A percentile compares a stretch with the other conserved stretches of the same genome.
Evolutionary conservation across 2,888 invertebrate species (phyloP).

Genomic region (Xanthostigma xanthostigma): DNA sequence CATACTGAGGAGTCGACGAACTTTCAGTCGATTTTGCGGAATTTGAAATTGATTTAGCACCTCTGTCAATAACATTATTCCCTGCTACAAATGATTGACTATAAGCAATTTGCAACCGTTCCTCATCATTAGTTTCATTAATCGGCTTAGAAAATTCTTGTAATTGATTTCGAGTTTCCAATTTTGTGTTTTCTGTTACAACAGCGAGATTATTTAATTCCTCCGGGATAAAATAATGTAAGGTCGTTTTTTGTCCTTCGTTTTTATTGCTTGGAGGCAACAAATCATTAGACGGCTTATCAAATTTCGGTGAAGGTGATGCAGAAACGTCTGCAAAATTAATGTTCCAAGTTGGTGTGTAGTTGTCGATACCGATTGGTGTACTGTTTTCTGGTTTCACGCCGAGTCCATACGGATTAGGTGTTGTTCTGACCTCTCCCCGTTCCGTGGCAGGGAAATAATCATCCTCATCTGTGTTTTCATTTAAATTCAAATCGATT

Average conservation of each 20-base stretch:
- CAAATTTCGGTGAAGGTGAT: conserved; percentile 2
- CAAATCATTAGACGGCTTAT: background rate
- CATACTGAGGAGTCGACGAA: conserved; percentile 14
- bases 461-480: conserved; percentile 22
- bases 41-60: conserved; percentile 22
- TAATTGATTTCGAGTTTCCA: conserved; percentile 5
- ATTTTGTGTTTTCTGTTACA: conserved; percentile 16
- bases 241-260: conserved; percentile 11
- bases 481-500: conserved; percentile 19
- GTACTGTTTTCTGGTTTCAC: conserved; percentile 32
- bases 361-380: conserved; percentile 17
- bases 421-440: conserved; percentile 28
- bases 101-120: conserved; percentile 51
- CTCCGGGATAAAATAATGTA: conserved; percentile 22
- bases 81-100: conserved; percentile 52
- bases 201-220: conserved; percentile 21
- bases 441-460: conserved; percentile 25
- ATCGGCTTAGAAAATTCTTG: conserved; percentile 4
- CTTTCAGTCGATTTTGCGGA: conserved; percentile 10
- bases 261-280: background rate
- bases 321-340: background rate
- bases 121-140: conserved; percentile 29
- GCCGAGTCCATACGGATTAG: conserved; percentile 32
- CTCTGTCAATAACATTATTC: conserved; percentile 30
- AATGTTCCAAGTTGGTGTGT: background rate